Evolutionary conservation across 2,797 vertebrate genomes (phyloP).

Genomic region (Lindbergichthys nudifrons): DNA sequence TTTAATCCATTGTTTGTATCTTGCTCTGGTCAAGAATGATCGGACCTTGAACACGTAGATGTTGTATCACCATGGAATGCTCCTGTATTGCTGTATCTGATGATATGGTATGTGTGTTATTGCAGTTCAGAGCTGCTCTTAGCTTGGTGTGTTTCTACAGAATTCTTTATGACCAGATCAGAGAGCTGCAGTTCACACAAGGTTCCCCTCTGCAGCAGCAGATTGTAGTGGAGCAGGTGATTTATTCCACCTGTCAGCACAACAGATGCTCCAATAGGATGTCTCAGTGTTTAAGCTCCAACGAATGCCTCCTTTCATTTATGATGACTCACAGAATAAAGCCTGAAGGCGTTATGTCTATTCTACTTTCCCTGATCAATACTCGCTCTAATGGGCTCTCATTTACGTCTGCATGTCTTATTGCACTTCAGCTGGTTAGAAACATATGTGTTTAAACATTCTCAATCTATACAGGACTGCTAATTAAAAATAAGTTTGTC

Average conservation of each 20-base stretch:
- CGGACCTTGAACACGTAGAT: too few species aligned
- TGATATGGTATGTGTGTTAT: not conserved
- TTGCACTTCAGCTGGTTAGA: constrained; percentile 7
- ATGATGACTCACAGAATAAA: constrained; percentile 27
- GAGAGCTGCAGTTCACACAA: constrained; percentile 28
- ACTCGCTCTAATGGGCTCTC: not conserved
- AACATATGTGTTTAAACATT: not conserved
- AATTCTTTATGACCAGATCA: constrained; percentile 14
- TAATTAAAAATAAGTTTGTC: too few species aligned
- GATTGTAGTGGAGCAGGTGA: constrained; percentile 54
- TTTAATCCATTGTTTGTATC: too few species aligned
- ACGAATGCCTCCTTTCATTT: constrained; percentile 48
- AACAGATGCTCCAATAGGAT: constrained; percentile 60
- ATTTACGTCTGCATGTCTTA: constrained; percentile 6
- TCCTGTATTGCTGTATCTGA: not conserved
- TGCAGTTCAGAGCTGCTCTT: constrained; percentile 6
- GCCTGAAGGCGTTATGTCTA: constrained; percentile 39
- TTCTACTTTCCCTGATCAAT: too few species aligned
- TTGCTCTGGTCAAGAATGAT: too few species aligned
- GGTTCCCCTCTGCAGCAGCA: constrained; percentile 31
- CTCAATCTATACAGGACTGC: not conserved
- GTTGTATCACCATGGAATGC: not conserved
- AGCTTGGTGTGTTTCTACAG: not conserved
- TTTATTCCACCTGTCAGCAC: constrained; percentile 68
- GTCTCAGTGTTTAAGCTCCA: constrained; percentile 38